Conservation (phyloP, 2,113 vertebrate genomes). For the Raja brachyura region DNA sequence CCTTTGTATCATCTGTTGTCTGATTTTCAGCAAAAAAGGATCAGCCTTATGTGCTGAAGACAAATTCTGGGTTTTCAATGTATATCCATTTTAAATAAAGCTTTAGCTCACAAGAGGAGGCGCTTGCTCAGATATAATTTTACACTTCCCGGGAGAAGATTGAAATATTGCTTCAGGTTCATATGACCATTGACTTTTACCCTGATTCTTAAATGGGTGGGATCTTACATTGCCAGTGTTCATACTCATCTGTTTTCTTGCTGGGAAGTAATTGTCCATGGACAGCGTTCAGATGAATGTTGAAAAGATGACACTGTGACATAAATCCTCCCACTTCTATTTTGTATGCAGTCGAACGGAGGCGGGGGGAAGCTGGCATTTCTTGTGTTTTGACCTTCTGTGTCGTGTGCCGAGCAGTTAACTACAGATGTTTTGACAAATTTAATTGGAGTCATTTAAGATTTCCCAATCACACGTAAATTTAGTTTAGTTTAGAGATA, state of each 20-base stretch:
- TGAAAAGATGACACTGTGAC: conserved; percentile 17
- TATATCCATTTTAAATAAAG: too few relatives aligned
- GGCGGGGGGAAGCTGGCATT: not conserved
- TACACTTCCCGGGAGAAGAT: too few relatives aligned
- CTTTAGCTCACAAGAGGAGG: too few relatives aligned
- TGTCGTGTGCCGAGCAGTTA: not conserved
- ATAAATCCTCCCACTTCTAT: conserved; percentile 33
- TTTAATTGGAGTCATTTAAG: conserved; percentile 18
- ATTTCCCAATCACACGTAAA: not conserved
- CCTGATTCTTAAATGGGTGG: not conserved
- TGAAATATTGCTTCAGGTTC: conserved; percentile 16
- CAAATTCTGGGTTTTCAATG: not conserved
- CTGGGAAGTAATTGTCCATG: conserved; percentile 35
- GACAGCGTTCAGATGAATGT: conserved; percentile 29
- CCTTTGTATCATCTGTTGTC: conserved; percentile 17
- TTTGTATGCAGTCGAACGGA: not conserved
- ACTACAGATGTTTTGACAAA: conserved; percentile 1
- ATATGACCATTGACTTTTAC: not conserved
- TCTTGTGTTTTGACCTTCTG: conserved; percentile 6
- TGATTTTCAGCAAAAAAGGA: conserved; percentile 1
- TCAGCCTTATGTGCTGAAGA: not conserved
- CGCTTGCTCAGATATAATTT: not conserved
- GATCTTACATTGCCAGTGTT: not conserved
- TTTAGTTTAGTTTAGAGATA: too few relatives aligned
- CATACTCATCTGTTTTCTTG: conserved; percentile 16